Percentiles rank a stretch among this genome's conserved stretches.
These are phyloP conservation scores for Osmoderma eremita DNA, from an alignment of 2,888 invertebrate genomes.

Conservation along the genomic window DNA sequence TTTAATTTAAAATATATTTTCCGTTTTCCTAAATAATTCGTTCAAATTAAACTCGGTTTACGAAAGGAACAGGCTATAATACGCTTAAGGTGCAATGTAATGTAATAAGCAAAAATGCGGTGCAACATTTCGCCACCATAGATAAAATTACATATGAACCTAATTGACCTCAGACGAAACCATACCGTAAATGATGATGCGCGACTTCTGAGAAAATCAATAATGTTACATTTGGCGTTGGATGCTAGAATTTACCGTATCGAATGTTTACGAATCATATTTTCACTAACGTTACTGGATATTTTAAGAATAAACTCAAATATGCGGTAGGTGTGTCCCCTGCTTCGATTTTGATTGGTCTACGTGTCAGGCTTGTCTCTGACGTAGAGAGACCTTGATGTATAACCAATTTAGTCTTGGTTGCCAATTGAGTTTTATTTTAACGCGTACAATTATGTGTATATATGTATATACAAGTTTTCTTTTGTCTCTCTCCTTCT, in stretches of 20 bases:
- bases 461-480: neutral
- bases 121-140: no score
- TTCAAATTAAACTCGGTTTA: no score
- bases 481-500: neutral
- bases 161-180: no score
- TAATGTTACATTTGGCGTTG: neutral
- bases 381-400: constrained; percentile 30
- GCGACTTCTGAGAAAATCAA: no score
- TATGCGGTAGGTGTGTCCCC: constrained; percentile 21
- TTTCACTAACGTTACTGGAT: constrained; percentile 1
- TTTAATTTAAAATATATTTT: no score
- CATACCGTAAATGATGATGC: no score
- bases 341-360: constrained; percentile 9
- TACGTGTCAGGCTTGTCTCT: constrained; percentile 12
- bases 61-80: no score
- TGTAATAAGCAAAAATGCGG: no score
- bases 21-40: no score
- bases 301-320: constrained; percentile 1
- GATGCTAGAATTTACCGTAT: neutral
- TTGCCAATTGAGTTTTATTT: constrained; percentile 13
- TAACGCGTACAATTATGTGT: neutral
- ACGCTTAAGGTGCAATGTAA: no score
- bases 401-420: constrained; percentile 11
- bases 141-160: no score
- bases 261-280: constrained; percentile 22